Evolutionary conservation across 2,113 vertebrate species (phyloP).

Genomic region (Gobius niger): DNA sequence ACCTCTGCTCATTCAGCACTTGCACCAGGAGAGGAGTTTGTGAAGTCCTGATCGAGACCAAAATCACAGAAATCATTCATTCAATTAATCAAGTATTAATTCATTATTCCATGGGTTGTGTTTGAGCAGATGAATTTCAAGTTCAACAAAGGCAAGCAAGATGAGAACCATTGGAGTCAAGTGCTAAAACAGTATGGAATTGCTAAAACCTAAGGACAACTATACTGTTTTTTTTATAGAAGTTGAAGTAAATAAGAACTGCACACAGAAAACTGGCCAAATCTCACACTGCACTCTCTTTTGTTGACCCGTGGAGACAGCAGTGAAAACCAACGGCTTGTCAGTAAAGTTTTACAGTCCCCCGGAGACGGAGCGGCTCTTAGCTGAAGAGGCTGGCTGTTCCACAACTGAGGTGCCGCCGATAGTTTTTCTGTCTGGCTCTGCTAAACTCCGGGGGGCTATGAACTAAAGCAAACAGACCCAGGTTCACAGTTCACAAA

Average conservation of each 20-base stretch:
- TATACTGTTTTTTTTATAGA: background rate
- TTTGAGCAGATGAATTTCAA: too few species aligned
- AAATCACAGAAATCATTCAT: too few species aligned
- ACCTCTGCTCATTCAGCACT: too few species aligned
- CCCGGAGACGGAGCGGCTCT: background rate
- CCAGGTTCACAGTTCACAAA: background rate
- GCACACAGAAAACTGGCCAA: background rate
- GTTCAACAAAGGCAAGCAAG: too few species aligned
- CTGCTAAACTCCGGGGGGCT: background rate
- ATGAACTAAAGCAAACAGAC: background rate
- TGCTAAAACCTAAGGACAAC: background rate
- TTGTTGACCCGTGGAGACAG: slow-evolving; percentile 1
- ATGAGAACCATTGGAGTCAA: too few species aligned
- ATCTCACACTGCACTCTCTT: background rate
- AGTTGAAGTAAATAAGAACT: background rate
- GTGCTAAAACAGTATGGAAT: too few species aligned
- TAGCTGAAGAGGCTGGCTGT: background rate
- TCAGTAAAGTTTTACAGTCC: slow-evolving; percentile 4
- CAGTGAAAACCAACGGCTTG: background rate
- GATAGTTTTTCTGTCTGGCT: background rate
- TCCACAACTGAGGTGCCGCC: background rate
- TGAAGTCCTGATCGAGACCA: too few species aligned
- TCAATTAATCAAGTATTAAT: too few species aligned
- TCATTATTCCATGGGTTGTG: too few species aligned
- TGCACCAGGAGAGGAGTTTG: too few species aligned